These are phyloP conservation scores for Epirrhoe alternata DNA, from an alignment of 2,888 invertebrate genomes.

Conservation along the genomic window DNA sequence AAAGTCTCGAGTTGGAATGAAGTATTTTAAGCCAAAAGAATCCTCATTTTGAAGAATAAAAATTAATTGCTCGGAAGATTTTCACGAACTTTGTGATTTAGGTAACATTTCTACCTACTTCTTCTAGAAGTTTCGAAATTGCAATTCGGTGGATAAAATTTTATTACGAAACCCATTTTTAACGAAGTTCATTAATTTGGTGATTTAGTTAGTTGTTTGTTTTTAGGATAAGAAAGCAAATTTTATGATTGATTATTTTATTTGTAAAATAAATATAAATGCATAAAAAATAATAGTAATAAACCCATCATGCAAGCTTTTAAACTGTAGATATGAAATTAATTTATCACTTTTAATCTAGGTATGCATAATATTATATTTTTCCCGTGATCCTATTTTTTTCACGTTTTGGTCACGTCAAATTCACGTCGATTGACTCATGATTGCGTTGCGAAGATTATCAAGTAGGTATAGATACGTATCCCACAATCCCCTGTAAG, in stretches of 20 bases:
- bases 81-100: constrained; percentile 50
- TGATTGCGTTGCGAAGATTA: constrained; percentile 48
- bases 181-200: background rate
- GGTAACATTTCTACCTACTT: constrained; percentile 40
- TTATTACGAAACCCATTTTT: background rate
- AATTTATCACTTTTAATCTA: background rate
- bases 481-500: constrained; percentile 45
- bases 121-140: constrained; percentile 10
- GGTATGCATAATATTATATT: background rate
- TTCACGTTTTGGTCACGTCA: no score
- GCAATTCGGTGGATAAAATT: constrained; percentile 5
- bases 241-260: no score
- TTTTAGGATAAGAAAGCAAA: no score
- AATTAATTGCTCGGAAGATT: constrained; percentile 50
- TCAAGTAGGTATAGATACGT: constrained; percentile 28
- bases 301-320: no score
- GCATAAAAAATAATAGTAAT: no score
- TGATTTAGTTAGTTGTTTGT: background rate
- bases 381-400: no score
- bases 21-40: constrained; percentile 47
- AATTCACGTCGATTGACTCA: constrained; percentile 47
- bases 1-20: constrained; percentile 57
- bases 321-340: no score
- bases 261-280: no score
- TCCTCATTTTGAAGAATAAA: constrained; percentile 42